Percentiles rank a stretch among this genome's conserved stretches.
Conservation (phyloP, 2,888 invertebrate genomes). For the Amblyjoppa fuscipennis region DNA sequence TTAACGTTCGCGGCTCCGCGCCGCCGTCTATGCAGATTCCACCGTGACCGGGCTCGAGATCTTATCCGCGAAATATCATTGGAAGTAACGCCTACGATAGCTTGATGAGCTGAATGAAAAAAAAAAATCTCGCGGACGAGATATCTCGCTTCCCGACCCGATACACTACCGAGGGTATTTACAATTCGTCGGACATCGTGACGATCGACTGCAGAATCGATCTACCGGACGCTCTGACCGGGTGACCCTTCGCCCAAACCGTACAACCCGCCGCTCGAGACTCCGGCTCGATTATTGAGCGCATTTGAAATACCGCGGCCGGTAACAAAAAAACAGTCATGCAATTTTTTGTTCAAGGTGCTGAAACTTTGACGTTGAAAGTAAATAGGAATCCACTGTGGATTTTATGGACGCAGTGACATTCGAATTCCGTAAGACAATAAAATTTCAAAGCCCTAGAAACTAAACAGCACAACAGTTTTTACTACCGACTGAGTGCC, state of each 20-base stretch:
- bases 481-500: too few species aligned
- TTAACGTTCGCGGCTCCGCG: conserved; percentile 19
- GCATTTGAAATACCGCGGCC: not conserved
- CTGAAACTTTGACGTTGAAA: not conserved
- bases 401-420: too few species aligned
- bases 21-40: conserved; percentile 5
- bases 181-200: conserved; percentile 22
- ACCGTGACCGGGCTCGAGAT: conserved; percentile 5
- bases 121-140: not conserved
- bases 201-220: conserved; percentile 25
- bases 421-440: too few species aligned
- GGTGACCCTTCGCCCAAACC: conserved; percentile 37
- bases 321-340: too few species aligned
- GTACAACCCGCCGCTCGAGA: conserved; percentile 15
- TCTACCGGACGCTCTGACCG: conserved; percentile 40
- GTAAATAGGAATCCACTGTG: not conserved
- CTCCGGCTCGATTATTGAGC: conserved; percentile 34
- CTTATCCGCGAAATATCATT: conserved; percentile 24
- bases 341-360: too few species aligned
- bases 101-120: not conserved
- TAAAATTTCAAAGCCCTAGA: too few species aligned
- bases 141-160: conserved; percentile 11
- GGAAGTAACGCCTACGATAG: not conserved
- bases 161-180: conserved; percentile 3
- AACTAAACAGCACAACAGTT: too few species aligned